Evolutionary conservation across 2,888 invertebrate genomes (phyloP).

Genomic region (Patella pellucida): DNA sequence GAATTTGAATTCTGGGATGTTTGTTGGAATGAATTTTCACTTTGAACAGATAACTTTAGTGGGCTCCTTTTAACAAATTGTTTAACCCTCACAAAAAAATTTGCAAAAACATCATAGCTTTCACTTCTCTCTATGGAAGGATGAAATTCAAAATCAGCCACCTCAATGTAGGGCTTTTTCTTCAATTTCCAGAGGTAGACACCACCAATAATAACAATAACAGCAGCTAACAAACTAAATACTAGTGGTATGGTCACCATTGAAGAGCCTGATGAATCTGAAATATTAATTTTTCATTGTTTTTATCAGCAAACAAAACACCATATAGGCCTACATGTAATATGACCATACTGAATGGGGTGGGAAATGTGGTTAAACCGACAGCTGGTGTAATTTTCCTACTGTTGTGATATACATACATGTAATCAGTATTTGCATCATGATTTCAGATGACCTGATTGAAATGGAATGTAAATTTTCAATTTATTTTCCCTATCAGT

Average conservation of each 20-base stretch:
- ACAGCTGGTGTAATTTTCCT: no score
- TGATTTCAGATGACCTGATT: no score
- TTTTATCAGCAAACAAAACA: not conserved
- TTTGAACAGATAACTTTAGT: not conserved
- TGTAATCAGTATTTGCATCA: no score
- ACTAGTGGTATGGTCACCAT: slow-evolving; percentile 36
- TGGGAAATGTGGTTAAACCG: no score
- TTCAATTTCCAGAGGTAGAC: slow-evolving; percentile 37
- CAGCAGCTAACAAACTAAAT: slow-evolving; percentile 32
- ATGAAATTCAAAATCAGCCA: slow-evolving; percentile 59
- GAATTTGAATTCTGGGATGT: no score
- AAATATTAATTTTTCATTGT: not conserved
- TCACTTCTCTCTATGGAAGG: slow-evolving; percentile 34
- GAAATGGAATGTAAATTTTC: no score
- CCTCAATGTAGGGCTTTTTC: slow-evolving; percentile 42
- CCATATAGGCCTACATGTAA: no score
- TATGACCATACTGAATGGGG: no score
- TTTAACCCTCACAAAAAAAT: not conserved
- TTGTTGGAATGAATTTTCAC: not conserved
- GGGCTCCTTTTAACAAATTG: not conserved
- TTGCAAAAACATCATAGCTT: not conserved
- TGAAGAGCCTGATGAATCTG: slow-evolving; percentile 13
- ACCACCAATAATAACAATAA: slow-evolving; percentile 30
- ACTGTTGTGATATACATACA: no score
- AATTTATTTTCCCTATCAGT: no score